Evolutionary conservation across 2,797 vertebrate species (phyloP).

Genomic region (Danio albolineatus): DNA sequence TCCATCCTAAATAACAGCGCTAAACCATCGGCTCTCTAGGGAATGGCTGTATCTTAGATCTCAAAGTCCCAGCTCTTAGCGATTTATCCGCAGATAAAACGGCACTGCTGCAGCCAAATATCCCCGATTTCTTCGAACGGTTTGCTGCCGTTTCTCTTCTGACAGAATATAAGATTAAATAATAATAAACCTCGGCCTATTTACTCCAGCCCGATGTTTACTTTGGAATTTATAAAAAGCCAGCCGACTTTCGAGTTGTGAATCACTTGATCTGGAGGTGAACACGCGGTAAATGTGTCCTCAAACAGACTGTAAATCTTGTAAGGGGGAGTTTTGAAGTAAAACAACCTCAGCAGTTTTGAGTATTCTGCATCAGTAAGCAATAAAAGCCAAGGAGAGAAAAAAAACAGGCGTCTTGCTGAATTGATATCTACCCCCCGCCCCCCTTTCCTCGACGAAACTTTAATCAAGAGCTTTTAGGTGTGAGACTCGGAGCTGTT

Average conservation of each 20-base stretch:
- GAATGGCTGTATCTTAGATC: constrained; percentile 15
- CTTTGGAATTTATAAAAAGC: constrained; percentile 49
- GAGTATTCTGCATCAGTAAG: constrained; percentile 53
- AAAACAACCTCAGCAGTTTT: constrained; percentile 43
- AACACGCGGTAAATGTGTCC: constrained; percentile 31
- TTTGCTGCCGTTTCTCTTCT: neutral
- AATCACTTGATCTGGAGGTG: constrained; percentile 41
- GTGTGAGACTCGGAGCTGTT: constrained; percentile 30
- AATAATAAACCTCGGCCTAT: constrained; percentile 10
- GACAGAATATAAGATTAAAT: constrained; percentile 23
- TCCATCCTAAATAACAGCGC: neutral
- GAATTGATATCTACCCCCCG: constrained; percentile 33
- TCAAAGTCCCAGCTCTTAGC: neutral
- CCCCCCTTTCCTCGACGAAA: constrained; percentile 1
- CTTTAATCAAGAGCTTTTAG: constrained; percentile 52
- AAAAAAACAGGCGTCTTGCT: constrained; percentile 16
- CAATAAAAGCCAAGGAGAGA: constrained; percentile 50
- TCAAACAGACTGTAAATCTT: constrained; percentile 39
- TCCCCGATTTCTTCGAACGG: neutral
- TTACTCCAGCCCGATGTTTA: constrained; percentile 12
- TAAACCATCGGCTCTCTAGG: neutral
- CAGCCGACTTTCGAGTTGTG: constrained; percentile 17
- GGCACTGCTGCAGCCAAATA: neutral
- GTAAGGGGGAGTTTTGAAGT: constrained; percentile 35
- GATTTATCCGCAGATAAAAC: constrained; percentile 29